Conservation (phyloP, 2,113 vertebrate genomes). For the Coryphaenoides rupestris region DNA sequence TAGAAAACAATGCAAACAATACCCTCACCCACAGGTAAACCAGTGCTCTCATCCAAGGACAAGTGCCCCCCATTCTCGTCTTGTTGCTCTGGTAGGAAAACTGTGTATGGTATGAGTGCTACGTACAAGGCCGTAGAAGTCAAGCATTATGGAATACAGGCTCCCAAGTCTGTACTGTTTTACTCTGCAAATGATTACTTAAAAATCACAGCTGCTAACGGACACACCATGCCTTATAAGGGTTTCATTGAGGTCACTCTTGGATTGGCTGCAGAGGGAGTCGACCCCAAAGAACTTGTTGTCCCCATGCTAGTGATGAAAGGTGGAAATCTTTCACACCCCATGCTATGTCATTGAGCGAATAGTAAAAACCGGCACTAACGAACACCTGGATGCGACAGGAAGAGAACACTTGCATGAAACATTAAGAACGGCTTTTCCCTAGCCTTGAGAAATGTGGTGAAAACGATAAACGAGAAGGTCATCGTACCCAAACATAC, state of each 20-base stretch:
- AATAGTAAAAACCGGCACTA: slow-evolving; percentile 5
- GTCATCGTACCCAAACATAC: slow-evolving; percentile 15
- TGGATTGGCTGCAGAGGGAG: background rate
- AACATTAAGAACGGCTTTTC: slow-evolving; percentile 4
- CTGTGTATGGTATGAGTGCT: slow-evolving; percentile 23
- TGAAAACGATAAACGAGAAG: slow-evolving; percentile 21
- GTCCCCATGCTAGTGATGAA: slow-evolving; percentile 20
- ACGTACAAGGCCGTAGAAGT: slow-evolving; percentile 18
- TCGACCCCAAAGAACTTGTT: background rate
- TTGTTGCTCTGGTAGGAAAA: slow-evolving; percentile 22
- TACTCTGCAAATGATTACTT: slow-evolving; percentile 10
- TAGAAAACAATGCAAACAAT: background rate
- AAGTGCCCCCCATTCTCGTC: background rate
- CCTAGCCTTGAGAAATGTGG: slow-evolving; percentile 10
- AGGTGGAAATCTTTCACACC: background rate
- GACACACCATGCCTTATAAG: slow-evolving; percentile 15
- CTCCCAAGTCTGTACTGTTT: slow-evolving; percentile 27
- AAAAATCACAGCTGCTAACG: slow-evolving; percentile 20
- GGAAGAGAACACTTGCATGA: no score
- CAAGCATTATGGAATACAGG: slow-evolving; percentile 33
- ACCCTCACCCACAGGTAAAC: background rate
- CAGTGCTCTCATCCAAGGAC: background rate
- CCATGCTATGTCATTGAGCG: slow-evolving; percentile 31
- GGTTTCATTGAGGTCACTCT: slow-evolving; percentile 20
- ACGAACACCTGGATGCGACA: background rate